Evolutionary conservation across 2,113 vertebrate genomes (phyloP).

Genomic region (Cnemophilus loriae): DNA sequence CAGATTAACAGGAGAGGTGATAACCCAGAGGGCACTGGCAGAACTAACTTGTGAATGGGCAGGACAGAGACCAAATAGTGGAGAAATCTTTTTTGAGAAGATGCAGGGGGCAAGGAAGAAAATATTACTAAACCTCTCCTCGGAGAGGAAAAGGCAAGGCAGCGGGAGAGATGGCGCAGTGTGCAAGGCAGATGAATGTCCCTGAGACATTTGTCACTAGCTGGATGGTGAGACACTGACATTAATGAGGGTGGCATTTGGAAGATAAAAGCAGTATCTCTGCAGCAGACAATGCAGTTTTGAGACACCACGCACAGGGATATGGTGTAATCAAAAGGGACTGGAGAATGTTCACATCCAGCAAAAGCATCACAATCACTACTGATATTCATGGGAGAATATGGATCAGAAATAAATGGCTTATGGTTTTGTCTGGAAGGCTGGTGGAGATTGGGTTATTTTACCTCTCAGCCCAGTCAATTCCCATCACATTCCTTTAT

Average conservation of each 20-base stretch:
- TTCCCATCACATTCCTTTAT: conserved; percentile 18
- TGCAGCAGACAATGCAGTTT: conserved; percentile 27
- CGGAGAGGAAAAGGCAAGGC: not conserved
- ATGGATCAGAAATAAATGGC: not conserved
- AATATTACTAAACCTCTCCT: not conserved
- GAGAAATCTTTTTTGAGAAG: not conserved
- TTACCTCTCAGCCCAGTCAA: not conserved
- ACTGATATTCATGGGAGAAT: not conserved
- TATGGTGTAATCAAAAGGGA: conserved; percentile 1
- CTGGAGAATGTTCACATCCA: not conserved
- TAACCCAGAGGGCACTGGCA: not conserved
- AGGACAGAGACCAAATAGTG: not conserved
- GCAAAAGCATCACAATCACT: not conserved
- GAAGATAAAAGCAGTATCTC: conserved; percentile 49
- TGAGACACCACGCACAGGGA: not conserved
- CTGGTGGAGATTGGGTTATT: not conserved
- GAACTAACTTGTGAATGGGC: not conserved
- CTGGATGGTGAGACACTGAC: not conserved
- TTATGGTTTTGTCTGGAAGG: not conserved
- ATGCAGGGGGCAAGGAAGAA: not conserved
- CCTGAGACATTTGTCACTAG: conserved; percentile 33
- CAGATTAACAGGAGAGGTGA: not conserved
- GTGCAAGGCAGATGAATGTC: not conserved
- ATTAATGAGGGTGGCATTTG: conserved; percentile 59
- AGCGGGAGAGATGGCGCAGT: not conserved